Percentiles rank a stretch among this genome's conserved stretches.
Evolutionary conservation across 2,113 vertebrate species (phyloP).

Genomic region (Otolemur garnettii): DNA sequence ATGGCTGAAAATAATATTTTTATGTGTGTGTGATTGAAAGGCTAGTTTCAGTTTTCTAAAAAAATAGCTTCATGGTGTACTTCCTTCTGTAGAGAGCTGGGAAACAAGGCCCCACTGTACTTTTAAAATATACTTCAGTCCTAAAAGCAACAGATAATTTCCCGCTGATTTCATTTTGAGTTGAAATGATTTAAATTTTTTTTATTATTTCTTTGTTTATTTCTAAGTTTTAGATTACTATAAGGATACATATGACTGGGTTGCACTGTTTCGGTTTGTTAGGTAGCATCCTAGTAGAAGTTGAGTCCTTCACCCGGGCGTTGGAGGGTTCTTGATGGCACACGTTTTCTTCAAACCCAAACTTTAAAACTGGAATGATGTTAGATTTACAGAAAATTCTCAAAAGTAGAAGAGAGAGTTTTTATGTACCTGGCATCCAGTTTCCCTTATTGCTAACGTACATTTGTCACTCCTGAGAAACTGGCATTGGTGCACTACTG

Average conservation of each 20-base stretch:
- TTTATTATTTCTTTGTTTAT: too few species aligned
- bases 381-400: neutral
- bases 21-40: neutral
- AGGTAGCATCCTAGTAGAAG: too few species aligned
- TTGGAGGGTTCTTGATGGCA: neutral
- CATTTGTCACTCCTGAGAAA: neutral
- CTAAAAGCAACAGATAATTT: neutral
- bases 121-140: neutral
- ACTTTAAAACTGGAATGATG: neutral
- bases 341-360: neutral
- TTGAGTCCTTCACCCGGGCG: too few species aligned
- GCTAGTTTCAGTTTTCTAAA: constrained; percentile 48
- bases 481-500: neutral
- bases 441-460: neutral
- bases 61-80: neutral
- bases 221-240: too few species aligned
- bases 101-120: neutral
- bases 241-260: too few species aligned
- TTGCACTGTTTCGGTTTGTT: too few species aligned
- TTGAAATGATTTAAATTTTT: neutral
- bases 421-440: neutral
- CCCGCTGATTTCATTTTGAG: neutral
- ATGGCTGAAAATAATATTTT: neutral
- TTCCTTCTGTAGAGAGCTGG: neutral
- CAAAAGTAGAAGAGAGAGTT: neutral